Evolutionary conservation across 1,140 invertebrate species (phyloP), one percentile per base, ranked within the genome.

Genomic region (Riptortus pedestris): DNA sequence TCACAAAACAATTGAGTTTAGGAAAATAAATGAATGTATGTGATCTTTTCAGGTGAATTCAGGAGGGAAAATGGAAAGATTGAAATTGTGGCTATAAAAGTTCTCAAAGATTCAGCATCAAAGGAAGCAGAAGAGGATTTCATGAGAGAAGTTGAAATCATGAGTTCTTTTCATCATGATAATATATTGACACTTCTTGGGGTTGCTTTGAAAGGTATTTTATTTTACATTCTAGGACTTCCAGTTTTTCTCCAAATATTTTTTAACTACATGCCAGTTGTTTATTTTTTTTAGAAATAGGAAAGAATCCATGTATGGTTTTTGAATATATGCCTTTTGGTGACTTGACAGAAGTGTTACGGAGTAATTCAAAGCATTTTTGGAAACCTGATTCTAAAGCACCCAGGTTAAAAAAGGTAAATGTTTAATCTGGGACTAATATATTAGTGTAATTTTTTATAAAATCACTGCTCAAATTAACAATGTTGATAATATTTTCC

Each of bases 241-340:
- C n/a, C n/a, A n/a, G n/a, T 20, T 28, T 7, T 16, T 63, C 55
- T 58, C 11, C 12, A n/a, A n/a, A n/a, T n/a, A n/a, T n/a, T n/a
- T n/a, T n/a, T n/a, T n/a, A n/a, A n/a, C n/a, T n/a, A n/a, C n/a
- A n/a, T n/a, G n/a, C n/a, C n/a, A n/a, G n/a, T n/a, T n/a, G 20
- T 55, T 38, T 65, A 5, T 63, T 9, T 61, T 9, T 73, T 76
- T 70, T 77, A 84, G 89, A 88, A 58, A 77, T 77, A 1, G 79
- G 75, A 9, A 79, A 81, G 28, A 85, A 81, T 66, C 91, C 91
- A 0, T 93, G 90, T 83, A 93, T 95, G 89, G 83, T 96, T 2
- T 96, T 94, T 72, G 91, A 96, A 72, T 94, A 85, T 70, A 96
- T 96, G 92, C 81, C 86, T 20, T 83, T 87, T 73, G 92, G 92